phyloP scores from a whole-genome alignment of 2,113 vertebrate genomes.

The Panurus biarmicus region DNA sequence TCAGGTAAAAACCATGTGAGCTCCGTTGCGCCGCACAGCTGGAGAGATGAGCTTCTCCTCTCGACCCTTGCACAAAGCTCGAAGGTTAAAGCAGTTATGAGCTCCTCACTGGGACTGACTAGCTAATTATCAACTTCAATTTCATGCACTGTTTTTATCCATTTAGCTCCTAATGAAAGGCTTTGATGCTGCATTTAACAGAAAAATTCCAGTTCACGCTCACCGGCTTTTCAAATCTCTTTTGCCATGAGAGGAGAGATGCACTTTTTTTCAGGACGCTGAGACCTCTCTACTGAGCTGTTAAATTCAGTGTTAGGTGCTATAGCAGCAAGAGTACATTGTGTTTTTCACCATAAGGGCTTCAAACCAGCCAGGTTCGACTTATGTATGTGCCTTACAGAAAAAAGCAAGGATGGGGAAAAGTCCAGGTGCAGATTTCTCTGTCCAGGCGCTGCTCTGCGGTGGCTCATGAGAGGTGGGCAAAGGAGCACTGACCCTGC shows the following conservation, averaged over 20 bases:
- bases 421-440: neutral
- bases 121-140: conserved; percentile 19
- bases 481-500: neutral
- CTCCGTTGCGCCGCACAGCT: neutral
- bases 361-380: neutral
- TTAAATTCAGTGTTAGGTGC: neutral
- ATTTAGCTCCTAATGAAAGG: conserved; percentile 34
- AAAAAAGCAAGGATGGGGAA: neutral
- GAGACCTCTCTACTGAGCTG: neutral
- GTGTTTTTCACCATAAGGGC: neutral
- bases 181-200: conserved; percentile 10
- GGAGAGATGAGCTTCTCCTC: neutral
- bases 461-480: fast-evolving
- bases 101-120: neutral
- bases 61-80: neutral
- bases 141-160: conserved; percentile 38
- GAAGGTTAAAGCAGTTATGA: neutral
- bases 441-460: neutral
- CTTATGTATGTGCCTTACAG: neutral
- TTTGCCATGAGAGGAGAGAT: neutral
- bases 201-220: neutral
- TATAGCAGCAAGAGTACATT: neutral
- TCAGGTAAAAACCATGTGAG: neutral
- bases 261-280: neutral
- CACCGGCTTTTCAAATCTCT: neutral